phyloP scores from a whole-genome alignment of 2,113 vertebrate genomes.

The Arothron firmamentum region DNA sequence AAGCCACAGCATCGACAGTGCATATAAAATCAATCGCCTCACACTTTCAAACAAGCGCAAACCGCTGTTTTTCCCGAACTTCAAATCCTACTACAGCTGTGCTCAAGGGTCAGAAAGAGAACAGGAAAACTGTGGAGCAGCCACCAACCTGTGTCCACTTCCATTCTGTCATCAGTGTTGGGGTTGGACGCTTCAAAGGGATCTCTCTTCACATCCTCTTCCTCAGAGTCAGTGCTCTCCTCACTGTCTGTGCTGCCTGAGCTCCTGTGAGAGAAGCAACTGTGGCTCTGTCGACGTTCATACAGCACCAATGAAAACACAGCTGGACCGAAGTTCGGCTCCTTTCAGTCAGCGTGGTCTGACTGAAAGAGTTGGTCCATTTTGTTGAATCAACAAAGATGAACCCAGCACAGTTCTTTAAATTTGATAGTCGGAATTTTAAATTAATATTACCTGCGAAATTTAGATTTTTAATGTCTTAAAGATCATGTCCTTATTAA shows the following conservation, averaged over 20 bases:
- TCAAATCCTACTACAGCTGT: not conserved
- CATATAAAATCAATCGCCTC: too few species aligned
- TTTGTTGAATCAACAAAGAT: too few species aligned
- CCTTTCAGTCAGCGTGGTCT: too few species aligned
- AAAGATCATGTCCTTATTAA: too few species aligned
- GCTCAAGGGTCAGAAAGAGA: not conserved
- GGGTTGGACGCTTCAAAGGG: constrained; percentile 80
- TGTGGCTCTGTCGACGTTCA: too few species aligned
- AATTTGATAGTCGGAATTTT: too few species aligned
- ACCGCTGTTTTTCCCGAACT: not conserved
- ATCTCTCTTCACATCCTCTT: constrained; percentile 93
- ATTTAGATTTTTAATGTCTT: too few species aligned
- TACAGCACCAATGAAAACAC: not conserved
- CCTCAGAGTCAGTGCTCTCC: constrained; percentile 97
- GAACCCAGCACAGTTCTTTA: too few species aligned
- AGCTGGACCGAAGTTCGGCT: too few species aligned
- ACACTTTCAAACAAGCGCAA: too few species aligned
- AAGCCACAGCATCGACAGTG: not conserved
- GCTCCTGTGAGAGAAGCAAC: constrained; percentile 68
- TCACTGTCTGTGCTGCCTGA: constrained; percentile 98
- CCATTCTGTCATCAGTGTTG: constrained; percentile 90
- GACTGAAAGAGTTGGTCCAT: too few species aligned
- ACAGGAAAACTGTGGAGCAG: not conserved
- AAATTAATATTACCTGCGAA: too few species aligned
- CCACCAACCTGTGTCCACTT: constrained; percentile 84